Evolutionary conservation across 2,888 invertebrate species (phyloP).

Genomic region (Griposia aprilina): DNA sequence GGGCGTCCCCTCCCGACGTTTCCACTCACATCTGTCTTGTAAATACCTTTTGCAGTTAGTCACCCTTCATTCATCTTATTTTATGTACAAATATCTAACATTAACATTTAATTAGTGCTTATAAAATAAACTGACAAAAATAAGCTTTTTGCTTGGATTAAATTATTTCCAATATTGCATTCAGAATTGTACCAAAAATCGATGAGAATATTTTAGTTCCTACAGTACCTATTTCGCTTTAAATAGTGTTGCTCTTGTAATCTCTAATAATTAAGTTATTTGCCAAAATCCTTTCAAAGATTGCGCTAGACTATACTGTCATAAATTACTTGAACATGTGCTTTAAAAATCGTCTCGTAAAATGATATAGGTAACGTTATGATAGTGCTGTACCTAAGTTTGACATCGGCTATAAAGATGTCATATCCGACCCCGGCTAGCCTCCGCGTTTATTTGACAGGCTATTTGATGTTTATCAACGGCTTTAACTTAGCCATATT

Average conservation of each 20-base stretch:
- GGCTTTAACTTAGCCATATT: constrained; percentile 10
- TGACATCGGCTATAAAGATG: constrained; percentile 50
- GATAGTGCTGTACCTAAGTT: constrained; percentile 7
- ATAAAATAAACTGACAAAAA: background rate
- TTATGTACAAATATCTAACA: too few species aligned
- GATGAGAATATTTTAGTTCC: too few species aligned
- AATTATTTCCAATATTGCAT: background rate
- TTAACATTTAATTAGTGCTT: too few species aligned
- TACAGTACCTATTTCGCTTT: too few species aligned
- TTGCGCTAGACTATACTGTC: background rate
- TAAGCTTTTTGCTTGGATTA: background rate
- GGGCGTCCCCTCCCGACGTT: too few species aligned
- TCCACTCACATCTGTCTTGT: too few species aligned
- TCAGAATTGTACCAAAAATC: background rate
- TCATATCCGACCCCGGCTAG: constrained; percentile 40
- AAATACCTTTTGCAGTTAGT: too few species aligned
- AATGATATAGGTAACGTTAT: constrained; percentile 38
- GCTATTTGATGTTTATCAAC: constrained; percentile 33
- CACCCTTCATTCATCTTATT: too few species aligned
- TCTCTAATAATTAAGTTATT: too few species aligned
- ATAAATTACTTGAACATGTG: constrained; percentile 20
- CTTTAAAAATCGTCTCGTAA: constrained; percentile 34
- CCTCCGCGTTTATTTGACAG: constrained; percentile 53
- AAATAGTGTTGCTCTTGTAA: too few species aligned
- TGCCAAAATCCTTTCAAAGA: background rate